phyloP scores from a whole-genome alignment of 1,140 invertebrate species.

The Drosophila tropicalis region DNA sequence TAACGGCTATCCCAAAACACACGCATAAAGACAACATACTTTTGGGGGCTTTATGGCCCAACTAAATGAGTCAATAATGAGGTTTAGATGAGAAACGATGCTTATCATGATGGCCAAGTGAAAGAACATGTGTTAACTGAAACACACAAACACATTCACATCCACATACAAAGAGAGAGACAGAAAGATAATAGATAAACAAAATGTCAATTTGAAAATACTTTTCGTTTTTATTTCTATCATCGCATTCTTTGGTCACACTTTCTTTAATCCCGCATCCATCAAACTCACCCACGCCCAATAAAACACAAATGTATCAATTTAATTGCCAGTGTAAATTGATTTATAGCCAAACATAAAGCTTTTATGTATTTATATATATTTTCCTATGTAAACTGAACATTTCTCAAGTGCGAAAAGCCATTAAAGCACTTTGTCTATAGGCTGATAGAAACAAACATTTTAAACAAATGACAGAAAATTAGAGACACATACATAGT shows the following conservation, averaged over 20 bases:
- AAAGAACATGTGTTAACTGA: slow-evolving; percentile 49
- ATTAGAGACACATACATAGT: too few species aligned
- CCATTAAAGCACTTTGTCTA: slow-evolving; percentile 58
- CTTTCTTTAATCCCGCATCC: too few species aligned
- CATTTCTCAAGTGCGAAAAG: slow-evolving; percentile 53
- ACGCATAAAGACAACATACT: slow-evolving; percentile 72
- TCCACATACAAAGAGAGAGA: too few species aligned
- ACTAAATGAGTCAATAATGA: slow-evolving; percentile 75
- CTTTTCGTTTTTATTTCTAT: too few species aligned
- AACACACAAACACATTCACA: too few species aligned
- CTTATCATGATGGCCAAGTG: slow-evolving; percentile 44
- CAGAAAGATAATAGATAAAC: too few species aligned
- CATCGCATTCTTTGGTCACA: too few species aligned
- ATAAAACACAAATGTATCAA: slow-evolving; percentile 35
- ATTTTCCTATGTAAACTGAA: neutral
- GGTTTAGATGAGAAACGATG: slow-evolving; percentile 62
- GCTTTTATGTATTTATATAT: neutral
- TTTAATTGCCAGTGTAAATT: slow-evolving; percentile 46
- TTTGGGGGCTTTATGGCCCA: slow-evolving; percentile 59
- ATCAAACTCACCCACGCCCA: neutral
- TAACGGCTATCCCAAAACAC: slow-evolving; percentile 47
- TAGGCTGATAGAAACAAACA: slow-evolving; percentile 33
- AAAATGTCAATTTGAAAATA: too few species aligned
- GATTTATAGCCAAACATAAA: slow-evolving; percentile 51
- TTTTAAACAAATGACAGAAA: neutral